Base-by-base conservation (phyloP, 35 echinoderm and acorn worm genomes). In the Apostichopus japonicus region DNA sequence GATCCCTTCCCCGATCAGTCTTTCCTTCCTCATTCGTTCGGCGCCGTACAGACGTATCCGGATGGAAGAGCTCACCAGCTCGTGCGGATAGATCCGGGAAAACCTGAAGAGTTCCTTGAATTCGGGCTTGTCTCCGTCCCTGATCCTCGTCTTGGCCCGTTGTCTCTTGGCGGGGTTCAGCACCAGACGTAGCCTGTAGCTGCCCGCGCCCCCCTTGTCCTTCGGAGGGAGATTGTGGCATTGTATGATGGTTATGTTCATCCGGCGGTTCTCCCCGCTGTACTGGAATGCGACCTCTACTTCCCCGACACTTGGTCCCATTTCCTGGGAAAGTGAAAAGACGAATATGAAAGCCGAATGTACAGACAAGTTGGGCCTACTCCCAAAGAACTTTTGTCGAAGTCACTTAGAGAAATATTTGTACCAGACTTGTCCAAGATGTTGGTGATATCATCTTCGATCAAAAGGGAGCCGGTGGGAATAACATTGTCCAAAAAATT, bases 31-130 rank as follows among this genome's bases (percentile, higher is more conserved):
- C 95, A 99, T 95, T 55, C 95, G 65, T 77, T 99, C 97, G 16
- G 93, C 92, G 6, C 95, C 97, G 33, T 96, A 99, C 55, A 99
- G 67, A 19, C 97, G 87, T 19, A 95, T 79, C 22, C 97, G 63
- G 70, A 99, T 62, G 13, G 93, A 92, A 9, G 95, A 90, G 63
- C 93, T 94, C 13, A 96, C 95, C 57, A 99, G 87, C 86, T 99
- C 97, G 61, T 99, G 97, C 17, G 97, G 97, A 59, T 89, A 91
- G 62, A 99, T 94, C 23, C 97, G 86, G 22, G 97, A 92, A 90
- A 99, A 99, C 27, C 97, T 91, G 77, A 99, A 99, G 13, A 96
- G 93, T 83, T 99, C 97, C 84, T 99, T 99, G 55, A 94, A 99
- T 27, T 89, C 72, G 5, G 97, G 97, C 75, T 96, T 91, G 70